These are phyloP conservation scores for Bombus cullumanus DNA, from an alignment of 1,140 invertebrate genomes.

Conservation along the genomic window DNA sequence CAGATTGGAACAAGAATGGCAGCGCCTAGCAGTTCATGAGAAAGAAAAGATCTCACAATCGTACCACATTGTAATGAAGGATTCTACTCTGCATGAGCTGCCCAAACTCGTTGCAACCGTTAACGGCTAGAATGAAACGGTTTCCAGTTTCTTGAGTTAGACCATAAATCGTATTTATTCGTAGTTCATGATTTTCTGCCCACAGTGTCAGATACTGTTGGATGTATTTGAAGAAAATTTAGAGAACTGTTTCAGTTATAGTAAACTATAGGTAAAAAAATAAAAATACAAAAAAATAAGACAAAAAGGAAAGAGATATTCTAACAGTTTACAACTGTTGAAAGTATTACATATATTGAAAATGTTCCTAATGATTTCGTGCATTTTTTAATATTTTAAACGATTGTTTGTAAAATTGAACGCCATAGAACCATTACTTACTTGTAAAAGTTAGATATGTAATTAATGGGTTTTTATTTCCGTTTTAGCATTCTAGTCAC, in stretches of 20 bases:
- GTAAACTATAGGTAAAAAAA: not conserved
- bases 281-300: not conserved
- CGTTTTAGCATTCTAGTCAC: not conserved
- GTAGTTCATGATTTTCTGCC: not conserved
- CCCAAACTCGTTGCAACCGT: slow-evolving; percentile 49
- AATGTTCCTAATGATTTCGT: slow-evolving; percentile 5
- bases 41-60: slow-evolving; percentile 70
- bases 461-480: not conserved
- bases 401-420: not conserved
- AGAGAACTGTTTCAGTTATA: too few species aligned
- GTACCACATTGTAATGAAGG: slow-evolving; percentile 61
- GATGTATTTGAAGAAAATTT: slow-evolving; percentile 3
- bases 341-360: not conserved
- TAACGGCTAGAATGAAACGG: not conserved
- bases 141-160: not conserved
- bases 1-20: slow-evolving; percentile 76
- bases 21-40: slow-evolving; percentile 70
- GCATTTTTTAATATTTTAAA: not conserved
- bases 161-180: not conserved
- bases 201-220: not conserved
- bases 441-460: not conserved
- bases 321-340: not conserved
- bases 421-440: not conserved
- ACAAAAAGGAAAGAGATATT: not conserved
- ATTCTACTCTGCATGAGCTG: slow-evolving; percentile 60